Evolutionary conservation across 1,140 invertebrate species (phyloP).

Genomic region (Andrena cerasifolii): DNA sequence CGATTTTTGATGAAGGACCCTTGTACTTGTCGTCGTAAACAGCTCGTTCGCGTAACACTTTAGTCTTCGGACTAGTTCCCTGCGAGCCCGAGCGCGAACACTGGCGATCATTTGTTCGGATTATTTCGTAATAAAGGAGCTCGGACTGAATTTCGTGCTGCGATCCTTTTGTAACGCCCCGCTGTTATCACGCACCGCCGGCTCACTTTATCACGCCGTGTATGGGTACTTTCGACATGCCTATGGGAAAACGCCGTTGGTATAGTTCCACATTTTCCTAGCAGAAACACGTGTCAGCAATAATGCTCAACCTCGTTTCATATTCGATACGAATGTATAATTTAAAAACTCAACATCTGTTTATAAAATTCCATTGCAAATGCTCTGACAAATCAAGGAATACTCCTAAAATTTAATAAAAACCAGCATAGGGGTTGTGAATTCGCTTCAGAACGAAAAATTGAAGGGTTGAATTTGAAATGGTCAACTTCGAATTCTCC

Average conservation of each 20-base stretch:
- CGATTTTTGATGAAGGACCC: conserved; percentile 65
- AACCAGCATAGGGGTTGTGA: no score
- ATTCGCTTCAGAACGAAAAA: not conserved
- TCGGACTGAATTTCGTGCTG: conserved; percentile 16
- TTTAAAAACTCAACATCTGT: no score
- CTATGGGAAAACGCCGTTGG: no score
- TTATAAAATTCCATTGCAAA: no score
- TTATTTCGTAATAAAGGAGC: conserved; percentile 49
- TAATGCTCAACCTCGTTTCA: no score
- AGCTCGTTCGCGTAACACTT: conserved; percentile 50
- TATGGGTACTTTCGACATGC: not conserved
- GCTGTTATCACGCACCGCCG: conserved; percentile 21
- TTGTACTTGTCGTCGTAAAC: conserved; percentile 62
- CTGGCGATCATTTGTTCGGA: conserved; percentile 36
- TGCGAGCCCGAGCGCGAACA: not conserved
- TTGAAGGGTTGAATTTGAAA: not conserved
- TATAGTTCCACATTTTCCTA: no score
- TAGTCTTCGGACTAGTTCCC: conserved; percentile 39
- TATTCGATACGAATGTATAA: no score
- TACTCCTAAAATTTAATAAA: no score
- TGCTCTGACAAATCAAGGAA: no score
- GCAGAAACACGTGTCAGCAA: no score
- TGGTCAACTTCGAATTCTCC: not conserved
- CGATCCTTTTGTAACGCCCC: conserved; percentile 25
- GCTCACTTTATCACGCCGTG: not conserved